Base-by-base conservation (phyloP, 2,113 vertebrate genomes). In the Pachyramphus minor region DNA sequence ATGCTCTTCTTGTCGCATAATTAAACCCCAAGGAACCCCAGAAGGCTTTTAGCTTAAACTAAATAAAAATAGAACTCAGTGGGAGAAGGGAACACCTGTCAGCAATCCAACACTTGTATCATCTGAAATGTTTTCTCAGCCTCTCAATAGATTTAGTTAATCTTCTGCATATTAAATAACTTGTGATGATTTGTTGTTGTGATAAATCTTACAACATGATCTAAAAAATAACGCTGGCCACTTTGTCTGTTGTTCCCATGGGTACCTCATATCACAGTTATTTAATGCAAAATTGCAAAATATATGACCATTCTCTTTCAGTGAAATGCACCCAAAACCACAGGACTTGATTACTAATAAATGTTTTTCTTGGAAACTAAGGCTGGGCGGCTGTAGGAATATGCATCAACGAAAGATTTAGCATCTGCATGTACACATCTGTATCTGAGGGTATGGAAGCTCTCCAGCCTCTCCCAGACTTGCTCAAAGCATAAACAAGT, bases 31-130 rank as follows among this genome's bases (percentile, higher is more conserved):
- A 83, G 71, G 45, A 87, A 44, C 31, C 23, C 42, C 69, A 39
- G 49, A 53, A 79, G 41, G 45, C n/a, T 90, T 95, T 83, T 45
- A 83, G 56, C 52, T 78, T 55, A 75, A 91, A 52, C 4, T 64
- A 67, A 93, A 73, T 44, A 73, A 87, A 93, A 91, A 90, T 89
- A 93, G 89, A 87, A 94, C 28, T 60, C 58, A 66, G 92, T 87
- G 75, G 88, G 78, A 90, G 85, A 90, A 91, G 41, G 37, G 77
- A 81, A 75, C 33, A 60, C 69, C 39, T 87, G 84, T 60, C 80
- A 92, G n/a, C 41, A 56, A 60, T 50, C 62, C 41, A 41, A 58
- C 25, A 45, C 71, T 87, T 90, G 41, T 16, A 49, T 87, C 75
- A 90, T 69, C 88, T 52, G 49, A 91, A 91, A 68, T 44, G 63